phyloP scores from a whole-genome alignment of 2,797 vertebrate species.

The Dendrocincla tyrannina region DNA sequence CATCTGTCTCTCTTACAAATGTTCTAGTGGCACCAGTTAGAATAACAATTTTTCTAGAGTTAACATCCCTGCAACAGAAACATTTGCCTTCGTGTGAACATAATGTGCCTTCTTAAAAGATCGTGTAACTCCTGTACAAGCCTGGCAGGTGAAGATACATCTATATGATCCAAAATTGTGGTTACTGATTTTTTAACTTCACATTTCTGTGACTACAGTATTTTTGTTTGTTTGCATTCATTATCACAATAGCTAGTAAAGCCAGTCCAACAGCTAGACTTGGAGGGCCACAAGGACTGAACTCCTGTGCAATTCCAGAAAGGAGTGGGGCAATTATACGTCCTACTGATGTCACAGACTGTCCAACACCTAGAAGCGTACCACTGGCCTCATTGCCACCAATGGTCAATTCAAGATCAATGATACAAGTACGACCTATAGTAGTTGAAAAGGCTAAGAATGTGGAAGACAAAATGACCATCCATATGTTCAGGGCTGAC shows the following conservation, averaged over 20 bases:
- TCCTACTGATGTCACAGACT: constrained; percentile 92
- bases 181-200: constrained; percentile 66
- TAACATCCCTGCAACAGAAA: background rate
- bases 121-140: background rate
- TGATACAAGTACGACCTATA: constrained; percentile 89
- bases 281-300: constrained; percentile 91
- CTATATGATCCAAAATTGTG: background rate
- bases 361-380: constrained; percentile 88
- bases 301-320: constrained; percentile 90
- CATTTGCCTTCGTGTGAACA: background rate
- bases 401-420: constrained; percentile 87
- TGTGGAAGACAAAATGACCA: constrained; percentile 85
- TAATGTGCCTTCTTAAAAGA: background rate
- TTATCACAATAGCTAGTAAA: constrained; percentile 83
- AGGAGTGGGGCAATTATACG: constrained; percentile 89
- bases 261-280: constrained; percentile 85
- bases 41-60: background rate
- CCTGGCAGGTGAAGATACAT: background rate
- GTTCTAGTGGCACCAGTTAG: background rate
- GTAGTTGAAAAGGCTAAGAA: constrained; percentile 91
- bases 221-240: constrained; percentile 82
- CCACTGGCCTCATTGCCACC: constrained; percentile 86
- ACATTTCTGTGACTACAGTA: constrained; percentile 41
- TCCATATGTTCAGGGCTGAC: constrained; percentile 75
- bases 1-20: background rate